A percentile compares a stretch with the other conserved stretches of the same genome.
Evolutionary conservation across 2,797 vertebrate species (phyloP).

Genomic region (Helostoma temminkii): DNA sequence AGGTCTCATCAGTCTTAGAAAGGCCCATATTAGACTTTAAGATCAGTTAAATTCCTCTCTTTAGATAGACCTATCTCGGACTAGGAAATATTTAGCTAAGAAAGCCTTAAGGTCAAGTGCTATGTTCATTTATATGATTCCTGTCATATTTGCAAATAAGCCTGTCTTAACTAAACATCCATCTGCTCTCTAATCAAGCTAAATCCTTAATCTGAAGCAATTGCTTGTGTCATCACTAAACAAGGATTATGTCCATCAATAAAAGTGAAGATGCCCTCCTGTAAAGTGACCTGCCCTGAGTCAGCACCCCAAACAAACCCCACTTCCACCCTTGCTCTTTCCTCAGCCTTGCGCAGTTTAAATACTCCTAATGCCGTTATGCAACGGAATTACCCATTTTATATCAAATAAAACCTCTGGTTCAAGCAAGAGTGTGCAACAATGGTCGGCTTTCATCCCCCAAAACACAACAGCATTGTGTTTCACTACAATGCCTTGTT

Average conservation of each 20-base stretch:
- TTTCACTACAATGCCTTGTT: slow-evolving; percentile 70
- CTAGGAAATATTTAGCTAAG: slow-evolving; percentile 41
- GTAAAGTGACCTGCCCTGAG: slow-evolving; percentile 56
- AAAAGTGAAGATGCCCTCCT: slow-evolving; percentile 69
- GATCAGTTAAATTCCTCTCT: slow-evolving; percentile 37
- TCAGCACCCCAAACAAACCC: slow-evolving; percentile 6
- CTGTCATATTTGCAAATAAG: slow-evolving; percentile 41
- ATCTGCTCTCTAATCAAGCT: slow-evolving; percentile 54
- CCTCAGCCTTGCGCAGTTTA: slow-evolving; percentile 68
- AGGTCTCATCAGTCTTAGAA: slow-evolving; percentile 5
- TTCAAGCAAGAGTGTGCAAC: slow-evolving; percentile 66
- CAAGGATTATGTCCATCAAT: slow-evolving; percentile 68
- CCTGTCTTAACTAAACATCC: slow-evolving; percentile 41
- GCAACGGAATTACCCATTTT: slow-evolving; percentile 79
- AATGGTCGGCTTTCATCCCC: slow-evolving; percentile 73
- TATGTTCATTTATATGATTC: slow-evolving; percentile 39
- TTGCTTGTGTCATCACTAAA: slow-evolving; percentile 63
- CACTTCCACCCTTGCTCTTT: slow-evolving; percentile 18
- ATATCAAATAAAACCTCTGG: slow-evolving; percentile 76
- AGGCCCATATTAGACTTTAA: slow-evolving; percentile 17
- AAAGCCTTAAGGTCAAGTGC: slow-evolving; percentile 37
- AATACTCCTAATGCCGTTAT: slow-evolving; percentile 76
- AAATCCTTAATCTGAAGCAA: slow-evolving; percentile 63
- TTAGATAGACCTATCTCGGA: slow-evolving; percentile 16
- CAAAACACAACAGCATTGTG: slow-evolving; percentile 79